Conservation (phyloP, 1,140 invertebrate species). For the Drusus annulatus region DNA sequence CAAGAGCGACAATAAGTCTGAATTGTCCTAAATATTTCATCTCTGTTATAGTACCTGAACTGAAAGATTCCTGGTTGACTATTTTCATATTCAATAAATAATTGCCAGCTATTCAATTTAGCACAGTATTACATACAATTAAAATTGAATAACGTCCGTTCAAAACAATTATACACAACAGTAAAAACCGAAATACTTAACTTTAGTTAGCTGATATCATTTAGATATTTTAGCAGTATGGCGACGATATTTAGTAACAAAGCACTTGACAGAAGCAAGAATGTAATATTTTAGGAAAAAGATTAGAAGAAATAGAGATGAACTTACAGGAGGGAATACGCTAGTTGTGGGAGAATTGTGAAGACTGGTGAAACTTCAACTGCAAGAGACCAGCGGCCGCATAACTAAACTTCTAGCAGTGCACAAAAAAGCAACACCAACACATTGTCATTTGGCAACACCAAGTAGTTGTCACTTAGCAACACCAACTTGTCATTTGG, state of each 20-base stretch:
- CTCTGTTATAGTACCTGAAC: too few relatives aligned
- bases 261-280: neutral
- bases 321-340: slow-evolving; percentile 36
- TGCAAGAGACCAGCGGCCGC: slow-evolving; percentile 69
- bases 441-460: slow-evolving; percentile 16
- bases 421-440: slow-evolving; percentile 43
- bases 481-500: neutral
- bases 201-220: too few relatives aligned
- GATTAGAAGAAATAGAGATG: slow-evolving; percentile 37
- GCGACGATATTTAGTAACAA: neutral
- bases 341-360: slow-evolving; percentile 58
- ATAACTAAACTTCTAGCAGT: slow-evolving; percentile 70
- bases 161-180: too few relatives aligned
- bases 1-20: too few relatives aligned
- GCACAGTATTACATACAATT: too few relatives aligned
- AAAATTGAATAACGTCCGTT: too few relatives aligned
- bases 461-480: neutral
- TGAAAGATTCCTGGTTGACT: too few relatives aligned
- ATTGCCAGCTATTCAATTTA: too few relatives aligned
- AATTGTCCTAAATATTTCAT: too few relatives aligned
- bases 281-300: neutral
- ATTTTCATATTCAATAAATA: too few relatives aligned
- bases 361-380: slow-evolving; percentile 61
- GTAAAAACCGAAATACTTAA: too few relatives aligned
- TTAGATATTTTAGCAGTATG: too few relatives aligned